Evolutionary conservation across 2,888 invertebrate species (phyloP), one percentile per base, ranked within the genome.

Genomic region (Idaea aversata): DNA sequence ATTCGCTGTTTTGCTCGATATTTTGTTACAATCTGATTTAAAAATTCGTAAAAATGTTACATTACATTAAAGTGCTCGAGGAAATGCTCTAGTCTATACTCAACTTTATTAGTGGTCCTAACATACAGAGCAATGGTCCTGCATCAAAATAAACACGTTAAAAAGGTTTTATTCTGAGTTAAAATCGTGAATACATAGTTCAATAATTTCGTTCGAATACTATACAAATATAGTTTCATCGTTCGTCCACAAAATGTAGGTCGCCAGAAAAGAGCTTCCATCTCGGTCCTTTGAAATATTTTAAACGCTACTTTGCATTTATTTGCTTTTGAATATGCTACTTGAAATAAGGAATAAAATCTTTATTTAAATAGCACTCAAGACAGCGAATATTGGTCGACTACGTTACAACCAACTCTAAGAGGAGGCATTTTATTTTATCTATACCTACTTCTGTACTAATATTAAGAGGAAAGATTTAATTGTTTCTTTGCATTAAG

Each of bases 221-320:
- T 47, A 13, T 47, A 47, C 47, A 47, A 47, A 47, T 47, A 47
- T 47, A 47, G 47, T 47, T 47, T 47, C 10, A 47, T 47, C 47
- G 47, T 36, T 10, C 36, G 36, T 36, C 36, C 36, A 7, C 47
- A 47, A 47, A 47, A 47, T 47, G 2, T 47, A 47, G 47, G 47
- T 47, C 47, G 47, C 5, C 47, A 47, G 47, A 47, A 47, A 47
- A 47, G 47, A 47, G 47, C 47, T 47, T 47, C 47, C 47, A 47
- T 47, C 47, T 47, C 47, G 47, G 47, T 47, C 47, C 47, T 47
- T 47, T 47, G 47, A 47, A 47, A 47, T 47, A 47, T 47, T 47
- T 47, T 47, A 47, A 47, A 47, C 47, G 47, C 47, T 47, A 47
- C 47, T 47, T 47, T 47, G 47, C 47, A 47, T 47, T 47, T 47